Evolutionary conservation across 2,797 vertebrate genomes (phyloP).

Genomic region (Xiphophorus birchmanni): DNA sequence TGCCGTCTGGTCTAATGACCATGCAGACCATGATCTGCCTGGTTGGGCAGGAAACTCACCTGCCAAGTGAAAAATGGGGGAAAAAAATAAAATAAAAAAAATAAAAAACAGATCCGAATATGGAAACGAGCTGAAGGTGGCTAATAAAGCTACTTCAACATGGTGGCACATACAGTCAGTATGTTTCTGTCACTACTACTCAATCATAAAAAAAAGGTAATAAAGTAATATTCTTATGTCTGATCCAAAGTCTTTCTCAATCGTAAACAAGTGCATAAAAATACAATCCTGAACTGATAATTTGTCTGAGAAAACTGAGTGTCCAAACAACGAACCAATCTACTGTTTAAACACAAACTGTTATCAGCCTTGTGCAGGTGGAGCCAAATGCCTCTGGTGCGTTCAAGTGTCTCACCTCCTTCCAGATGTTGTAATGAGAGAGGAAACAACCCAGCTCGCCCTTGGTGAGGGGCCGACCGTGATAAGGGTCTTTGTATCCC

Average conservation of each 20-base stretch:
- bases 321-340: conserved; percentile 7
- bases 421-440: conserved; percentile 93
- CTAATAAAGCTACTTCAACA: not conserved
- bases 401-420: conserved; percentile 81
- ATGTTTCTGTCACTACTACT: not conserved
- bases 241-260: not conserved
- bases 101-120: not conserved
- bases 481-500: conserved; percentile 92
- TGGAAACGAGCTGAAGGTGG: not conserved
- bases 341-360: conserved; percentile 19
- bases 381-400: conserved; percentile 8
- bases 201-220: not conserved
- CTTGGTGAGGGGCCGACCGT: conserved; percentile 89
- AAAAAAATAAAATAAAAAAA: not conserved
- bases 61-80: not conserved
- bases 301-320: conserved; percentile 10
- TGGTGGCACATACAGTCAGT: not conserved
- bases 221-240: not conserved
- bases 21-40: not conserved
- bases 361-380: conserved; percentile 32
- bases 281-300: not conserved
- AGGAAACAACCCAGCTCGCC: conserved; percentile 96
- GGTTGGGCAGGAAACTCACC: not conserved
- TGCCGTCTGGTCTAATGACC: not conserved
- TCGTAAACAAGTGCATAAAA: not conserved